A percentile compares a stretch with the other conserved stretches of the same genome.
Conservation (phyloP, 2,888 invertebrate genomes). For the Coleophora flavipennella region DNA sequence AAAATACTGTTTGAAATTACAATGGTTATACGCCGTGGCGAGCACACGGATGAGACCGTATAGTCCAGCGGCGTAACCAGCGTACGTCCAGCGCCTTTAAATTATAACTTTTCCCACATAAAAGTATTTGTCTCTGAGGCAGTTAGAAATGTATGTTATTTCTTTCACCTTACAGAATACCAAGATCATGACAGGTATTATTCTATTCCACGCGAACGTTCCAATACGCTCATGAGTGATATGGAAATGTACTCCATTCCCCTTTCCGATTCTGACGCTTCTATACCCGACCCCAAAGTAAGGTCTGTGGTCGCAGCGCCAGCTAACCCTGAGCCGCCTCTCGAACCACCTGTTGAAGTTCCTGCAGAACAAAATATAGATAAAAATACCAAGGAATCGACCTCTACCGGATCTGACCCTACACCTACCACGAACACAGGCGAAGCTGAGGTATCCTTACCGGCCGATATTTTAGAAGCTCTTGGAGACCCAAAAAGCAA, state of each 20-base stretch:
- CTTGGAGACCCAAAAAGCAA: conserved; percentile 8
- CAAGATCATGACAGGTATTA: background rate
- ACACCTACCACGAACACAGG: background rate
- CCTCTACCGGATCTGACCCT: background rate
- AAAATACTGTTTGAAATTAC: too few relatives aligned
- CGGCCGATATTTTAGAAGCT: conserved; percentile 5
- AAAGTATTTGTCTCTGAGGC: too few relatives aligned
- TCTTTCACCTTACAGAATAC: background rate
- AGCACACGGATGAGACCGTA: too few relatives aligned
- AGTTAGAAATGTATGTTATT: too few relatives aligned
- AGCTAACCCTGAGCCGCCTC: background rate
- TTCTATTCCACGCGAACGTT: background rate
- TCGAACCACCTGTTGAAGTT: background rate
- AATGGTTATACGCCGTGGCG: too few relatives aligned
- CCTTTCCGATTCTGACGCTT: background rate
- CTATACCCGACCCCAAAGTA: background rate
- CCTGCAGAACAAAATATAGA: background rate
- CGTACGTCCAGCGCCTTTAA: conserved; percentile 3
- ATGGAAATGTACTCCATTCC: background rate
- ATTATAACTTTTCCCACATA: background rate
- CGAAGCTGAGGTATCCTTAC: background rate
- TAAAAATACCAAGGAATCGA: background rate
- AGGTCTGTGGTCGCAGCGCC: background rate
- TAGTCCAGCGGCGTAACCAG: conserved; percentile 5
- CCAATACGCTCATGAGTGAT: background rate